A percentile compares a stretch with the other conserved stretches of the same genome.
These are phyloP conservation scores for Heliconius congener DNA, from an alignment of 1,140 invertebrate species.

Conservation along the genomic window DNA sequence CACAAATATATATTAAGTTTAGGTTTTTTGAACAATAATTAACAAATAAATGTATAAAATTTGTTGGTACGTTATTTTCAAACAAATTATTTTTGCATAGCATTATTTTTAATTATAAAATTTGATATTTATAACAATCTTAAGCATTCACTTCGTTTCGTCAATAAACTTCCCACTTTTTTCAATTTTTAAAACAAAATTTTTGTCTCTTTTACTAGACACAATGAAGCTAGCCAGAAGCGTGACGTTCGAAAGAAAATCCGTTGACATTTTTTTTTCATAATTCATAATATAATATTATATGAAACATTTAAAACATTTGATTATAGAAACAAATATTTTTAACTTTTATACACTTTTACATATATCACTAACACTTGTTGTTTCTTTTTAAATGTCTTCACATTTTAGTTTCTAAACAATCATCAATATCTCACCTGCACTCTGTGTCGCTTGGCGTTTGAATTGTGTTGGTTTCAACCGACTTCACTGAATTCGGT, in stretches of 20 bases:
- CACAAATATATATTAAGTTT: too few relatives aligned
- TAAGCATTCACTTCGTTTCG: neutral
- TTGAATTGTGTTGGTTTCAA: slow-evolving; percentile 29
- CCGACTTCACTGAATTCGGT: slow-evolving; percentile 10
- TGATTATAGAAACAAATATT: neutral
- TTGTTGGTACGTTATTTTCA: too few relatives aligned
- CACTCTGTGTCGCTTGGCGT: slow-evolving; percentile 20
- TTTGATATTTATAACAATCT: neutral
- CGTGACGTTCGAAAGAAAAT: neutral
- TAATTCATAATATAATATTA: neutral
- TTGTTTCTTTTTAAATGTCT: neutral
- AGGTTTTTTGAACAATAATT: too few relatives aligned
- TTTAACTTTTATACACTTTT: slow-evolving; percentile 21
- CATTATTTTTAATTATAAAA: neutral
- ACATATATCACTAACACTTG: slow-evolving; percentile 16
- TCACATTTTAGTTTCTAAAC: slow-evolving; percentile 37
- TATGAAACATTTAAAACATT: neutral
- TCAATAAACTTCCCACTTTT: neutral
- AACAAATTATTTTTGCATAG: too few relatives aligned
- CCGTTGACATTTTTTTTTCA: neutral
- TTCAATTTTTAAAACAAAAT: too few relatives aligned
- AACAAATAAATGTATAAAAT: too few relatives aligned
- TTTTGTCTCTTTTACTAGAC: too few relatives aligned
- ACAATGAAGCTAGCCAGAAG: too few relatives aligned
- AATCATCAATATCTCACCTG: slow-evolving; percentile 30